These are phyloP conservation scores for Orthonyx spaldingii DNA, from an alignment of 2,113 vertebrate genomes.

Conservation along the genomic window DNA sequence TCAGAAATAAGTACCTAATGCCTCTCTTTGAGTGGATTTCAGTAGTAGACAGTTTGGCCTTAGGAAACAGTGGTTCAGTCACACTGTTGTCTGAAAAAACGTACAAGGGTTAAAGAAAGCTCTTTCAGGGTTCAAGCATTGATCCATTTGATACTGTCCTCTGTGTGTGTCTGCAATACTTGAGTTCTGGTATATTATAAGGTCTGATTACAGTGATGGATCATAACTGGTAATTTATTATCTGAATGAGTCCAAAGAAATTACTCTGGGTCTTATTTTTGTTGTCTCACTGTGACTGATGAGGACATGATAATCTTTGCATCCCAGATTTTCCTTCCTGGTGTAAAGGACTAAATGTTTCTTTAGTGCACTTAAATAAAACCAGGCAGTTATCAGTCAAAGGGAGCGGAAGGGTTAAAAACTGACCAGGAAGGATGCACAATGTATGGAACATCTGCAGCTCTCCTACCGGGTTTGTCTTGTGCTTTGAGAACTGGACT, in stretches of 20 bases:
- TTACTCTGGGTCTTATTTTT: neutral
- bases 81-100: neutral
- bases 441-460: neutral
- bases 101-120: neutral
- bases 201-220: neutral
- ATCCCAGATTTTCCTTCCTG: neutral
- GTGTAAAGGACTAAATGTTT: neutral
- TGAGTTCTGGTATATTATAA: neutral
- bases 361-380: neutral
- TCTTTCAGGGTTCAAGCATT: neutral
- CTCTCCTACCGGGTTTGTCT: neutral
- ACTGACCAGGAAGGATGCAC: rapidly evolving
- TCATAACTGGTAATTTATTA: neutral
- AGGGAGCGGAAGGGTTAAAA: neutral
- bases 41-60: neutral
- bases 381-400: neutral
- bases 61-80: neutral
- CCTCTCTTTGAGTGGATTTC: neutral
- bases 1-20: neutral
- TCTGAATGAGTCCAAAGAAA: neutral
- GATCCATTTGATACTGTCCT: neutral
- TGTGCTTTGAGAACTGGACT: neutral
- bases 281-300: neutral
- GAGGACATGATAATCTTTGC: neutral
- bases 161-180: neutral